phyloP scores from a whole-genome alignment of 2,797 vertebrate species.

The Lycodopsis pacificus region DNA sequence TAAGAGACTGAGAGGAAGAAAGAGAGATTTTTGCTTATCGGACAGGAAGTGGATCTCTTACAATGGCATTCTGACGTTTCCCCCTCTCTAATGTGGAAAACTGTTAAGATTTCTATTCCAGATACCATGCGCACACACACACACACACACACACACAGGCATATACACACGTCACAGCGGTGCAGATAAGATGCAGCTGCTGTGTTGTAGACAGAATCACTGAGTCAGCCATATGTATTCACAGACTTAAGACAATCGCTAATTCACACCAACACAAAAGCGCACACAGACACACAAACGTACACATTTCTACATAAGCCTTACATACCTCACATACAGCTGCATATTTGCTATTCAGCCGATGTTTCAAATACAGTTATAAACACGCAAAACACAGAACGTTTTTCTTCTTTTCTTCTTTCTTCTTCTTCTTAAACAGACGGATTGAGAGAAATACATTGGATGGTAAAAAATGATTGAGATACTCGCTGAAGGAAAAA shows the following conservation, averaged over 20 bases:
- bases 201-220: conserved; percentile 80
- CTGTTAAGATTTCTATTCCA: conserved; percentile 86
- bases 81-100: conserved; percentile 81
- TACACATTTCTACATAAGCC: conserved; percentile 40
- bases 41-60: conserved; percentile 86
- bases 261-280: conserved; percentile 69
- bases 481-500: not conserved
- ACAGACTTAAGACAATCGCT: conserved; percentile 80
- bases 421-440: too few species aligned
- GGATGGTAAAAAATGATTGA: conserved; percentile 7
- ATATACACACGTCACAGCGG: conserved; percentile 71
- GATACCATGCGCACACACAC: conserved; percentile 70
- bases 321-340: conserved; percentile 59
- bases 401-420: too few species aligned
- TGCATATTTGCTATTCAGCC: conserved; percentile 61
- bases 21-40: conserved; percentile 85
- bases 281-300: conserved; percentile 50
- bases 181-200: conserved; percentile 84
- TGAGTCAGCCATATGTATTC: conserved; percentile 83
- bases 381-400: conserved; percentile 25
- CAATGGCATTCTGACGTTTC: conserved; percentile 82
- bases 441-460: conserved; percentile 19
- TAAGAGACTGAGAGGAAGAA: conserved; percentile 47
- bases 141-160: conserved; percentile 38
- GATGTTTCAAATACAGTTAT: conserved; percentile 44